A percentile compares a stretch with the other conserved stretches of the same genome.
phyloP scores from a whole-genome alignment of 64 coral and sea anemone genomes.

The Actinia tenebrosa region DNA sequence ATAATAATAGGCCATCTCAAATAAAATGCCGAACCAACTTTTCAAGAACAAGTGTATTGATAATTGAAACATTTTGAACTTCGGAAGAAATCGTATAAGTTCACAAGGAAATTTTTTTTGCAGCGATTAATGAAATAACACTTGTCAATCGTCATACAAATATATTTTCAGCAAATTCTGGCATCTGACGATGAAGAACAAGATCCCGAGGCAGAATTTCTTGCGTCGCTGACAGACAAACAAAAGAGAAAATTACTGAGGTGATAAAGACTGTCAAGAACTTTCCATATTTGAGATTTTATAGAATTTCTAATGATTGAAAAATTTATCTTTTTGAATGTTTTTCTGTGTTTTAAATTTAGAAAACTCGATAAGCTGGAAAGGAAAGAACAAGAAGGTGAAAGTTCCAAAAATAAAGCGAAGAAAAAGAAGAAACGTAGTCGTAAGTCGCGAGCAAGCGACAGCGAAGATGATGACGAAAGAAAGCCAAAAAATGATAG shows the following conservation, averaged over 20 bases:
- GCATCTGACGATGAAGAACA: slow-evolving; percentile 80
- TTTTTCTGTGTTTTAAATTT: not conserved
- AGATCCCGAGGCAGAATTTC: slow-evolving; percentile 70
- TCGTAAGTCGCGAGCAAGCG: not conserved
- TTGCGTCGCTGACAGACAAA: slow-evolving; percentile 72
- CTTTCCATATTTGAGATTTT: too few relatives aligned
- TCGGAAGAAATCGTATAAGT: too few relatives aligned
- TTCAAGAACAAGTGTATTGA: too few relatives aligned
- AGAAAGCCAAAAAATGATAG: slow-evolving; percentile 7
- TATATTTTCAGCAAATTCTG: slow-evolving; percentile 64
- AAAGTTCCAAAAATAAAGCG: slow-evolving; percentile 30
- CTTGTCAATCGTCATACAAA: not conserved
- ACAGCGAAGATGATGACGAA: not conserved
- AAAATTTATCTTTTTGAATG: too few relatives aligned
- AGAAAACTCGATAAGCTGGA: slow-evolving; percentile 87
- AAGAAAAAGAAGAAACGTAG: slow-evolving; percentile 68
- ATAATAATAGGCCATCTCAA: too few relatives aligned
- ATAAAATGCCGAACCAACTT: too few relatives aligned
- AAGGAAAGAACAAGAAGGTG: slow-evolving; percentile 56
- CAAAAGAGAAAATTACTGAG: slow-evolving; percentile 77
- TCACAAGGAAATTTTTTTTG: too few relatives aligned
- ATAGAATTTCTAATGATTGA: too few relatives aligned
- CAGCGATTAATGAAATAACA: too few relatives aligned
- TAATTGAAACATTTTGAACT: too few relatives aligned
- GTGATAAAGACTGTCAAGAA: slow-evolving; percentile 3